Base-by-base conservation (phyloP, 2,888 invertebrate species). In the Drosophila crucigera region DNA sequence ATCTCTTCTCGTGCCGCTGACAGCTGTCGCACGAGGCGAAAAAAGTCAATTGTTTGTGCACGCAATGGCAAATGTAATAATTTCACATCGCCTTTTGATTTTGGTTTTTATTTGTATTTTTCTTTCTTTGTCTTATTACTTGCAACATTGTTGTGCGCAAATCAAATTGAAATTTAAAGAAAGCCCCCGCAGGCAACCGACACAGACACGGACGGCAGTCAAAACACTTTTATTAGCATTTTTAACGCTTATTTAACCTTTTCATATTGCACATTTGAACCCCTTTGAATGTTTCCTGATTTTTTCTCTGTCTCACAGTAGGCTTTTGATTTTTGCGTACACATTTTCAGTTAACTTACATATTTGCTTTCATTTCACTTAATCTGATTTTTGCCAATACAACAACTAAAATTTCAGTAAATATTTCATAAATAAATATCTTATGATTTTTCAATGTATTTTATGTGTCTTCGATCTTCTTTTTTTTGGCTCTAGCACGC, bases 11-110 rank as follows among this genome's bases (percentile, higher is more conserved):
- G 61, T 67, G 78, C 55, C 66, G 50, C 56, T 47, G 68, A 61
- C 58, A 50, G 50, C 53, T 59, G 76, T 66, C 67, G 64, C 75
- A 59, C 43, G 56, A 66, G 65, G 60, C 65, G 65, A 66, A 72
- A 79, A 73, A 69, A 77, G 73, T 73, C 90, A 90, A 87, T 90
- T 84, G 84, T 76, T 74, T 71, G 73, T 55, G 66, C 83, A 90
- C 85, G 88, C 88, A 88, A 84, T 72, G 72, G 63, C 81, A 72
- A 78, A 81, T 68, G 53, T 83, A 65, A 80, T 68, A 71, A 83
- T 74, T 85, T 89, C 75, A 62, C 86, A 85, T 76, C 53, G 65
- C 49, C 61, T 69, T 58, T 61, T 72, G 43, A 54, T 68, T 68
- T 58, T 54, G 30, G 37, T 43, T 41, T 28, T 61, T 39, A 47